Base-by-base conservation (phyloP, 2,113 vertebrate genomes). In the Ciconia maguari region DNA sequence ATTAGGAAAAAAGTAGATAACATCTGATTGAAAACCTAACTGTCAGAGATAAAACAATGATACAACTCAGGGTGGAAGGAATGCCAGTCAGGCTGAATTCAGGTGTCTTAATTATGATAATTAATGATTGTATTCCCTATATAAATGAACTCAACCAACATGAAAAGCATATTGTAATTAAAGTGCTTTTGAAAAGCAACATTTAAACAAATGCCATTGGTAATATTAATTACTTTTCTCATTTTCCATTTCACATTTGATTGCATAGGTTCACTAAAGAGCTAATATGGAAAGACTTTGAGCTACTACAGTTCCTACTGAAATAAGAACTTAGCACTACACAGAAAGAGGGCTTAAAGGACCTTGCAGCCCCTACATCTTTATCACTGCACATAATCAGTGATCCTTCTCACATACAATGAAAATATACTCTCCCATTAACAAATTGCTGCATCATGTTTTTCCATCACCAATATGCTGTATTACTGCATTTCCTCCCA, bases 41-140 rank as follows among this genome's bases (percentile, higher is more conserved):
- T 97, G 96, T 98, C 97, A 98, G 90, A 98, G 98, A 98, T 98
- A 98, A 98, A 98, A 97, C 97, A 98, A 96, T 22, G 91, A 97
- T 97, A 98, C 97, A 97, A 96, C 97, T 49, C 52, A 52, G 97
- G 96, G 97, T 97, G 95, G 97, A 97, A 97, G 87, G 83, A 96
- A 97, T 96, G 96, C 90, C 97, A 97, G 97, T 98, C 97, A 96
- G 97, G 91, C 92, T 97, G 94, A 96, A 97, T 98, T 98, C 98
- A 98, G 97, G 98, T 98, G 97, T 97, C 97, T 98, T 98, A 98
- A 98, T 98, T 98, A 98, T 98, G 97, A 97, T 98, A 98, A 98
- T 98, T 98, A 98, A 98, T 98, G 94, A 98, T 98, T 98, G 97
- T 98, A 98, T 98, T 98, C 96, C 83, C 93, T 95, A 76, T 88